These are phyloP conservation scores for Alloplasta piceator DNA, from an alignment of 2,888 invertebrate species.

Conservation along the genomic window DNA sequence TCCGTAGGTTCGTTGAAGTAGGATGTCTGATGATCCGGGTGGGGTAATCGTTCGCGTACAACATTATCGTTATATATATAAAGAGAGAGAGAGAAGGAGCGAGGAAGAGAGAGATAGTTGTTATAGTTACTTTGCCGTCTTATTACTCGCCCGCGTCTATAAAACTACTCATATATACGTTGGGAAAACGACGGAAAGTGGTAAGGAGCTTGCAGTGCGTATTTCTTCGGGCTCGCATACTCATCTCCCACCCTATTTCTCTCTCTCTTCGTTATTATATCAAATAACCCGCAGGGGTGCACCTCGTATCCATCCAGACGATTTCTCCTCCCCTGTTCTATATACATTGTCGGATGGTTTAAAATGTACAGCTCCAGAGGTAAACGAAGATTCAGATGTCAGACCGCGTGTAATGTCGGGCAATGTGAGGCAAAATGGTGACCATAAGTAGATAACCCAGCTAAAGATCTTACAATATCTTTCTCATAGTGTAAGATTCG, in stretches of 20 bases:
- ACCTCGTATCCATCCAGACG: conserved; percentile 2
- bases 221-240: conserved; percentile 12
- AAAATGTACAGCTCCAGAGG: background rate
- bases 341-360: background rate
- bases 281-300: conserved; percentile 39
- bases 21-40: conserved; percentile 38
- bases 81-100: background rate
- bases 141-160: background rate
- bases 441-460: no score
- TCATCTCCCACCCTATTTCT: background rate
- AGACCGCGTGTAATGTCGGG: background rate
- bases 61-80: conserved; percentile 34
- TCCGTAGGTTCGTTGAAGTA: background rate
- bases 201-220: conserved; percentile 21
- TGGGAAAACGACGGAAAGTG: background rate
- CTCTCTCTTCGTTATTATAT: conserved; percentile 35
- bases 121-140: background rate
- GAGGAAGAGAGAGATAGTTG: background rate
- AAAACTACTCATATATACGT: background rate
- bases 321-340: background rate
- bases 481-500: no score
- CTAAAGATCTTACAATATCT: no score
- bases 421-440: no score
- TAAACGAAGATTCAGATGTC: background rate
- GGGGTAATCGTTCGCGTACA: conserved; percentile 12